Percentiles rank a stretch among this genome's conserved stretches.
These are phyloP conservation scores for Coilia nasus DNA, from an alignment of 2,797 vertebrate species.

Conservation along the genomic window DNA sequence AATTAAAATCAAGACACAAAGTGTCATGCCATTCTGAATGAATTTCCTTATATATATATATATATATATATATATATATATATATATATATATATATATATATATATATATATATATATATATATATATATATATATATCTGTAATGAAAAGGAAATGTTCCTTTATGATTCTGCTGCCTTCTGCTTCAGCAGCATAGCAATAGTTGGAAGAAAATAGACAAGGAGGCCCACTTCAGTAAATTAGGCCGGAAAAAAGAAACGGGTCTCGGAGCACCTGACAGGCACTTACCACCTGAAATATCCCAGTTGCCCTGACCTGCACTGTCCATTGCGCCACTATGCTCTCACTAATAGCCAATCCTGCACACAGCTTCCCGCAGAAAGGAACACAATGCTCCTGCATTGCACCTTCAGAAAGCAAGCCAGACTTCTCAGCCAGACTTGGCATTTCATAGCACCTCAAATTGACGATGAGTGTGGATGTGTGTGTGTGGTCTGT, in stretches of 20 bases:
- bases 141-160: not conserved
- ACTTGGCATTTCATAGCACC: not conserved
- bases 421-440: not conserved
- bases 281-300: constrained; percentile 22
- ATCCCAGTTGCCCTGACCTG: constrained; percentile 12
- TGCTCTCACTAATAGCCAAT: not conserved
- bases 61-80: not conserved
- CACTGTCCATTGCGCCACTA: not conserved
- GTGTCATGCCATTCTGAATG: not conserved
- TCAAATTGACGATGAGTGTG: not conserved
- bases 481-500: not conserved
- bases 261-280: constrained; percentile 6
- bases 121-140: not conserved
- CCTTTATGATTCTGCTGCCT: no score
- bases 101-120: not conserved
- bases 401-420: not conserved
- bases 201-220: not conserved
- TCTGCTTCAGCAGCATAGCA: not conserved
- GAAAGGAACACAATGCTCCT: not conserved
- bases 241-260: not conserved
- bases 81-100: not conserved
- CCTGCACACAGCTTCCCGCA: not conserved
- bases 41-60: not conserved
- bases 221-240: not conserved
- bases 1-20: not conserved